Percentiles rank a stretch among this genome's conserved stretches.
These are phyloP conservation scores for Tenthredo scrophulariae DNA, from an alignment of 2,888 invertebrate species.

Conservation along the genomic window DNA sequence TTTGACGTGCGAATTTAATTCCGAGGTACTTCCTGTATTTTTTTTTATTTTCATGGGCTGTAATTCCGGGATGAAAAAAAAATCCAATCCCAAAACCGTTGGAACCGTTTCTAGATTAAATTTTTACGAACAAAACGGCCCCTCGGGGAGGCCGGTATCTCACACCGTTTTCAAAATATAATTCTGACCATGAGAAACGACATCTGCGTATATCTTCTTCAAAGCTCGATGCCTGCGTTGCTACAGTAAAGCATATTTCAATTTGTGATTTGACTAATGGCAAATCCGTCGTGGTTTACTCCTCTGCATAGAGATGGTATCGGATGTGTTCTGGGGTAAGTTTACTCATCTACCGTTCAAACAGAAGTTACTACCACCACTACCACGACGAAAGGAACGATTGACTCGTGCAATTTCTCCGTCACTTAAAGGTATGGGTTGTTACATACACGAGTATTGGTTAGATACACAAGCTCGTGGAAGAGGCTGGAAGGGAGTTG, in stretches of 20 bases:
- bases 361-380: neutral
- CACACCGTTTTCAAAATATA: neutral
- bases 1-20: neutral
- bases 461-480: neutral
- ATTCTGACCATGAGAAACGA: neutral
- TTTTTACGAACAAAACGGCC: neutral
- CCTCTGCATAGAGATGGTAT: neutral
- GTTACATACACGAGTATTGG: neutral
- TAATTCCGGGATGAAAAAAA: neutral
- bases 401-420: constrained; percentile 28
- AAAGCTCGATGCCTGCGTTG: neutral
- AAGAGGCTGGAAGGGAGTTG: neutral
- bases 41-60: neutral
- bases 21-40: neutral
- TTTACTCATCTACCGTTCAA: constrained; percentile 18
- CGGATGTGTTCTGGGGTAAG: neutral
- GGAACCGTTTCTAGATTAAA: neutral
- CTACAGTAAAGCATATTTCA: neutral
- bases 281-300: neutral
- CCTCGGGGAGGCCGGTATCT: neutral
- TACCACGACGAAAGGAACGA: neutral
- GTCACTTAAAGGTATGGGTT: constrained; percentile 14
- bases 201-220: too few relatives aligned
- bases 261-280: constrained; percentile 7
- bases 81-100: neutral